These are phyloP conservation scores for Myotis lucifugus DNA, from an alignment of 2,113 vertebrate species.

Conservation along the genomic window DNA sequence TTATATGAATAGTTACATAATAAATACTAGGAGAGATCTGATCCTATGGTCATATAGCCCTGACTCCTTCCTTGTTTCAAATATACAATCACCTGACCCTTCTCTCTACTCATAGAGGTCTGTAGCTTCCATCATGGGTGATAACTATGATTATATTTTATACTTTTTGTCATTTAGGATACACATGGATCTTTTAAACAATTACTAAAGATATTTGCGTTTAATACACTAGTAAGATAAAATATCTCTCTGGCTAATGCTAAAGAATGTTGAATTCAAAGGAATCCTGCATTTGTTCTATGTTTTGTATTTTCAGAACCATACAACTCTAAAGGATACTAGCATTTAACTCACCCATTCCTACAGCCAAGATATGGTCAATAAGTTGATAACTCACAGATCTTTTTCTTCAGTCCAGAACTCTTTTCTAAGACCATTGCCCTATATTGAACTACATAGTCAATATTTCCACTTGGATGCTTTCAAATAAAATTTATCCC, in stretches of 20 bases:
- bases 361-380: background rate
- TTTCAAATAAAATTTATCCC: constrained; percentile 52
- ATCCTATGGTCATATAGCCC: background rate
- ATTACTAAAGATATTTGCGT: background rate
- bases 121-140: background rate
- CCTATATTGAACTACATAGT: background rate
- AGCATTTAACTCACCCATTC: background rate
- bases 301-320: background rate
- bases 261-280: background rate
- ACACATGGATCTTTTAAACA: background rate
- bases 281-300: background rate
- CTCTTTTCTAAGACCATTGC: background rate
- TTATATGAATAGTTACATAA: background rate
- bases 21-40: background rate
- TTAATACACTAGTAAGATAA: background rate
- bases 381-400: background rate
- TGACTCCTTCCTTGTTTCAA: background rate
- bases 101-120: background rate
- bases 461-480: constrained; percentile 33
- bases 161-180: background rate
- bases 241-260: background rate
- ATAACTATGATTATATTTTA: background rate
- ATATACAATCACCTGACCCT: background rate
- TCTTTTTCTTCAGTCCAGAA: background rate
- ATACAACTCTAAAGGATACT: background rate